These are phyloP conservation scores for Smutsia gigantea DNA, from an alignment of 2,797 vertebrate species.

Conservation along the genomic window DNA sequence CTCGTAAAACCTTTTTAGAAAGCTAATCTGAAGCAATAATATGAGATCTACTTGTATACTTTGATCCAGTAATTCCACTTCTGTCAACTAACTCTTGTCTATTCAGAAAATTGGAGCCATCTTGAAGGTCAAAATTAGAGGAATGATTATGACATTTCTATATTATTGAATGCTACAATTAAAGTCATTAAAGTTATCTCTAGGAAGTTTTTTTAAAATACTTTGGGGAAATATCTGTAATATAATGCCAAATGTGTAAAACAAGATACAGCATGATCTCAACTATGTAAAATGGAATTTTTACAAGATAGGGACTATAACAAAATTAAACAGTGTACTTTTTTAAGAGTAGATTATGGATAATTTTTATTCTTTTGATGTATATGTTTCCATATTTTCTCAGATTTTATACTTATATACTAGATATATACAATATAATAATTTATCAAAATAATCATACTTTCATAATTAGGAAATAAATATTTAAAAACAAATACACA, in stretches of 20 bases:
- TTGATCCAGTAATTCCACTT: neutral
- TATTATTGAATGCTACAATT: neutral
- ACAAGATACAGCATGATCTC: neutral
- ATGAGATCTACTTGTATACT: neutral
- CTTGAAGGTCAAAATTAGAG: neutral
- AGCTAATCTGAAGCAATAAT: neutral
- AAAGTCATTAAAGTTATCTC: neutral
- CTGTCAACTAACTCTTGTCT: neutral
- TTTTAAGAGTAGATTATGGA: neutral
- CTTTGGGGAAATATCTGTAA: neutral
- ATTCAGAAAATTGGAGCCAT: neutral
- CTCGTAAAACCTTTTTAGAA: neutral
- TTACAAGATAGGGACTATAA: neutral
- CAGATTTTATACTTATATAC: neutral
- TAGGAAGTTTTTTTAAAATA: neutral
- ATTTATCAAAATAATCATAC: neutral
- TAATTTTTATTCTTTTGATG: neutral
- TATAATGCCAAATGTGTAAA: neutral
- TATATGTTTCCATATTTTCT: neutral
- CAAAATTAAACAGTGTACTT: neutral
- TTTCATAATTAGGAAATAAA: neutral
- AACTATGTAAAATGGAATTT: neutral
- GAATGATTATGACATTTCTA: neutral
- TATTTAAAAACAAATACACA: neutral
- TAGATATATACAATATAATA: neutral